Conservation (phyloP, 2,797 vertebrate species). For the Rhinatrema bivittatum region DNA sequence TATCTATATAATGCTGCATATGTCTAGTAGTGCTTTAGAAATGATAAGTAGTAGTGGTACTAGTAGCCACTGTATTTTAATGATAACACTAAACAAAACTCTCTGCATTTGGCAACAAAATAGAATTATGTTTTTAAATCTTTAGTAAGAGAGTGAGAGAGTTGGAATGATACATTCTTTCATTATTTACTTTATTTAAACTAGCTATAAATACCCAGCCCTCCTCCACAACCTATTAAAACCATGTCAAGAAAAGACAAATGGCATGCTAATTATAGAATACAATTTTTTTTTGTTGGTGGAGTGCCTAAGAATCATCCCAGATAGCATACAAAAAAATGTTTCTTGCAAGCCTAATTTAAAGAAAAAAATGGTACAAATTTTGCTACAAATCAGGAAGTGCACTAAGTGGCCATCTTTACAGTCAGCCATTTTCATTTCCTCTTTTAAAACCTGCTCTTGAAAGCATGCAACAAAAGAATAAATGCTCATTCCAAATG, state of each 20-base stretch:
- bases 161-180: too few species aligned
- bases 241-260: not conserved
- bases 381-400: slow-evolving; percentile 46
- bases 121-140: too few species aligned
- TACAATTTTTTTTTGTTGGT: not conserved
- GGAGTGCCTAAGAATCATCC: not conserved
- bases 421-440: slow-evolving; percentile 49
- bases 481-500: slow-evolving; percentile 15
- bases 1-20: too few species aligned
- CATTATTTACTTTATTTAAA: slow-evolving; percentile 1
- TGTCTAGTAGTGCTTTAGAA: too few species aligned
- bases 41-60: too few species aligned
- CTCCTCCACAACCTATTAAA: not conserved
- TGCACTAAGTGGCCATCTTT: slow-evolving; percentile 16
- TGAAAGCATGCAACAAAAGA: not conserved
- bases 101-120: too few species aligned
- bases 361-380: slow-evolving; percentile 8
- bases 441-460: slow-evolving; percentile 19
- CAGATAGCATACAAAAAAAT: not conserved
- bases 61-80: too few species aligned
- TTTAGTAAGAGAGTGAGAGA: too few species aligned
- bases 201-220: not conserved
- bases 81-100: too few species aligned
- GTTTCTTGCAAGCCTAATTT: accelerated
- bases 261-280: not conserved